Conservation (phyloP, 2,113 vertebrate species). For the Myiozetetes cayanensis region DNA sequence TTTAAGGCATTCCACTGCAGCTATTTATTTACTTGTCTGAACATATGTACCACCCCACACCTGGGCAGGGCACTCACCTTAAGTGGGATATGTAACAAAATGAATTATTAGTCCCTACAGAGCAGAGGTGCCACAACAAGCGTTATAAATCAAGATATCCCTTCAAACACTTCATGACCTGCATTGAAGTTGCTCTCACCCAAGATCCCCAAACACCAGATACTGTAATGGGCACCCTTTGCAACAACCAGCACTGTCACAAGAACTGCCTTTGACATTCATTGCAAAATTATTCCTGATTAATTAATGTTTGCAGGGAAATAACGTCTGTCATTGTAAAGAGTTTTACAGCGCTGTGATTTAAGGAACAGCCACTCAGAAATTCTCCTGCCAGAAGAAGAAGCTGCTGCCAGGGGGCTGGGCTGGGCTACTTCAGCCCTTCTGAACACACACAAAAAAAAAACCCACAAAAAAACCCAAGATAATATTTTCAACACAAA, state of each 20-base stretch:
- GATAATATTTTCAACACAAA: neutral
- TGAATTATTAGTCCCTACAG: neutral
- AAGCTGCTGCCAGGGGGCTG: neutral
- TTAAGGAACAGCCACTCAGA: neutral
- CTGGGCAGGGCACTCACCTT: neutral
- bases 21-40: neutral
- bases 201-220: neutral
- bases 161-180: neutral
- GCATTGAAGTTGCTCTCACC: neutral
- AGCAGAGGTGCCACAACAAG: neutral
- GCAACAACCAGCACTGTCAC: neutral
- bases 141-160: neutral
- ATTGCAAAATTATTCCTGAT: neutral
- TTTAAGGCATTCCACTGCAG: neutral
- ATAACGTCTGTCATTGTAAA: neutral
- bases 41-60: rapidly evolving
- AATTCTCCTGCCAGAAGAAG: neutral
- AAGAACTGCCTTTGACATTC: neutral
- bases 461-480: too few species aligned
- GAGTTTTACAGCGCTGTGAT: neutral
- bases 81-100: neutral
- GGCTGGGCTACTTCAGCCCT: neutral
- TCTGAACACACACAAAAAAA: neutral
- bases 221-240: neutral
- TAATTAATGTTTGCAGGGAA: conserved; percentile 6